A percentile compares a stretch with the other conserved stretches of the same genome.
phyloP scores from a whole-genome alignment of 2,888 invertebrate genomes.

The Muschampia plurimacula region DNA sequence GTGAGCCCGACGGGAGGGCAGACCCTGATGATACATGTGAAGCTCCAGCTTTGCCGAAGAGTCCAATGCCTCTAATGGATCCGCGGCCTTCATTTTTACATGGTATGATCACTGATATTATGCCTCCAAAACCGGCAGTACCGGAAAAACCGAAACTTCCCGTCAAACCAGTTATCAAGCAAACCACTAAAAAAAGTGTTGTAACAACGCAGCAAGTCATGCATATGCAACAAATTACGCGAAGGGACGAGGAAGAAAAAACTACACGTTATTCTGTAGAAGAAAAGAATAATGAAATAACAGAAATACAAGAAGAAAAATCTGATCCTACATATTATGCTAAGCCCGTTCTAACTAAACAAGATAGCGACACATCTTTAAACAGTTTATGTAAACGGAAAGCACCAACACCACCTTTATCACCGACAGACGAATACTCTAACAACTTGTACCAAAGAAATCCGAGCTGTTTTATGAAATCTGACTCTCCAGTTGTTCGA shows the following conservation, averaged over 20 bases:
- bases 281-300: slow-evolving; percentile 73
- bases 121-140: slow-evolving; percentile 86
- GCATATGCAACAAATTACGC: slow-evolving; percentile 81
- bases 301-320: slow-evolving; percentile 70
- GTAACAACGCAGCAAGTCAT: slow-evolving; percentile 73
- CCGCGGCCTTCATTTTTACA: slow-evolving; percentile 90
- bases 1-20: no score
- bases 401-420: slow-evolving; percentile 91
- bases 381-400: slow-evolving; percentile 88
- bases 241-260: slow-evolving; percentile 64
- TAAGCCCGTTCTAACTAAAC: slow-evolving; percentile 82
- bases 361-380: slow-evolving; percentile 84
- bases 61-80: slow-evolving; percentile 87
- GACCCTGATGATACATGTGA: slow-evolving; percentile 91
- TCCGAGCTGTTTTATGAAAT: slow-evolving; percentile 81
- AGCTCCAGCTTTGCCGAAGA: slow-evolving; percentile 89
- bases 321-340: slow-evolving; percentile 75
- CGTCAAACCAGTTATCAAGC: slow-evolving; percentile 85
- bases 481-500: slow-evolving; percentile 89
- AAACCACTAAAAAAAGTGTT: slow-evolving; percentile 70
- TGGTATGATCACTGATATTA: slow-evolving; percentile 83
- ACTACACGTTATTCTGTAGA: slow-evolving; percentile 60
- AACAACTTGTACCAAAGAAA: slow-evolving; percentile 87
- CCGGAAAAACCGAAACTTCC: slow-evolving; percentile 90
- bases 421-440: slow-evolving; percentile 80